phyloP scores from a whole-genome alignment of 2,888 invertebrate species.

The Criorhina ranunculi region DNA sequence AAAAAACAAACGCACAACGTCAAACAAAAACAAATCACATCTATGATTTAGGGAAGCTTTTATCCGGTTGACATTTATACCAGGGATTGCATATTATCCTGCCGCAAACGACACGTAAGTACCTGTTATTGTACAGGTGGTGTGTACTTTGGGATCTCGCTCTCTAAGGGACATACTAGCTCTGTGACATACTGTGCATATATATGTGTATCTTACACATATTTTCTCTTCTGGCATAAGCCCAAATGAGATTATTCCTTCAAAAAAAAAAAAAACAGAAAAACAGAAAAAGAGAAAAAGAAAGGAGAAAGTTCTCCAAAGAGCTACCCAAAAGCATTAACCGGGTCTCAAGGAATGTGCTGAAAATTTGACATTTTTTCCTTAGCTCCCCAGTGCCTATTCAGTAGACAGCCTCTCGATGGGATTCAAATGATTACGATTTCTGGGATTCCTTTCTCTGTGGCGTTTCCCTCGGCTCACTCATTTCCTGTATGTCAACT shows the following conservation, averaged over 20 bases:
- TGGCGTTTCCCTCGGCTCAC: conserved; percentile 1
- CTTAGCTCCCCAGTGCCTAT: conserved; percentile 3
- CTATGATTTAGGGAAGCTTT: conserved; percentile 46
- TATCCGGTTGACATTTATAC: conserved; percentile 53
- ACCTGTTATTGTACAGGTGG: conserved; percentile 42
- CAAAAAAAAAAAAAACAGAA: conserved; percentile 12
- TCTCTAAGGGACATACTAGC: conserved; percentile 3
- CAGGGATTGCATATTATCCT: conserved; percentile 37
- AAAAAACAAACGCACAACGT: background rate
- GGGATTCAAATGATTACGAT: conserved; percentile 68
- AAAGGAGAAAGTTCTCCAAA: conserved; percentile 8
- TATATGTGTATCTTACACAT: conserved; percentile 27
- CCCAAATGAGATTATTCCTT: conserved; percentile 52
- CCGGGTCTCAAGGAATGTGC: conserved; percentile 22
- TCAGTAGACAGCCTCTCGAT: conserved; percentile 13
- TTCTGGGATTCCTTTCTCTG: conserved; percentile 31
- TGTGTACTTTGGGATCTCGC: conserved; percentile 10
- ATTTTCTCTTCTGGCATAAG: conserved; percentile 54
- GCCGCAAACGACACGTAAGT: conserved; percentile 49
- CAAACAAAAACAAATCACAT: conserved; percentile 35
- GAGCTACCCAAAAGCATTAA: conserved; percentile 24
- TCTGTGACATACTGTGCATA: background rate
- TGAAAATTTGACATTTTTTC: conserved; percentile 38
- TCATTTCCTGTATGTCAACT: conserved; percentile 35
- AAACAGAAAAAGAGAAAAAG: conserved; percentile 4